Percentiles rank a stretch among this genome's conserved stretches.
Evolutionary conservation across 2,113 vertebrate species (phyloP).

Genomic region (Corydoras sp.): DNA sequence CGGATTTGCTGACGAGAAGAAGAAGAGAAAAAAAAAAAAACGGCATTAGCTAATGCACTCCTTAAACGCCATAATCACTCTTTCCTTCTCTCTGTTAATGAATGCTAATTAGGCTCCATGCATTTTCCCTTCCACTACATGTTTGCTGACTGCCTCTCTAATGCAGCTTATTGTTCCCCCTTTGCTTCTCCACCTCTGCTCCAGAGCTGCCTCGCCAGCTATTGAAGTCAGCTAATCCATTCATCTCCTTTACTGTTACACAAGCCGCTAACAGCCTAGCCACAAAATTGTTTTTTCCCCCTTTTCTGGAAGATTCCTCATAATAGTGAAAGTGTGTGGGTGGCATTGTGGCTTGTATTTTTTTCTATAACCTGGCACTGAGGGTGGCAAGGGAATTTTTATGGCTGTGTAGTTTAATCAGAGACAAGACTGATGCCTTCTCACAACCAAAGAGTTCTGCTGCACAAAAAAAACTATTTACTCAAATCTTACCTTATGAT

Average conservation of each 20-base stretch:
- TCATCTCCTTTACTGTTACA: constrained; percentile 62
- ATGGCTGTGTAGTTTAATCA: constrained; percentile 32
- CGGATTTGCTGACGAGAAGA: constrained; percentile 64
- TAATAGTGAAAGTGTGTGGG: constrained; percentile 28
- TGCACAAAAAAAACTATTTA: no score
- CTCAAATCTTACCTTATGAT: no score
- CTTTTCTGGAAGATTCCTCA: constrained; percentile 38
- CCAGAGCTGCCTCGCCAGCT: constrained; percentile 64
- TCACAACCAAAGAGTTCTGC: background rate
- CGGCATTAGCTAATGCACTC: constrained; percentile 72
- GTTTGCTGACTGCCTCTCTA: constrained; percentile 65
- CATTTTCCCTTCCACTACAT: constrained; percentile 53
- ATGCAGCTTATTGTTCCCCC: constrained; percentile 67
- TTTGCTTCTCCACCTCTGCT: constrained; percentile 49
- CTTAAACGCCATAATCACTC: constrained; percentile 73
- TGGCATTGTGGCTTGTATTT: constrained; percentile 13
- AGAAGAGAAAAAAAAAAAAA: constrained; percentile 50
- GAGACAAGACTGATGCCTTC: constrained; percentile 7
- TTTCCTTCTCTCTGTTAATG: constrained; percentile 70
- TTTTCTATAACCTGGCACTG: constrained; percentile 20
- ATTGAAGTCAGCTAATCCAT: constrained; percentile 68
- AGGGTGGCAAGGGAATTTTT: constrained; percentile 21
- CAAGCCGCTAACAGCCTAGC: constrained; percentile 61
- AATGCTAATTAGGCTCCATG: constrained; percentile 72
- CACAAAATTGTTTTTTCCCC: constrained; percentile 61